A percentile compares a stretch with the other conserved stretches of the same genome.
Evolutionary conservation across 1,140 invertebrate genomes (phyloP).

Genomic region (Drosophila fuyamai): DNA sequence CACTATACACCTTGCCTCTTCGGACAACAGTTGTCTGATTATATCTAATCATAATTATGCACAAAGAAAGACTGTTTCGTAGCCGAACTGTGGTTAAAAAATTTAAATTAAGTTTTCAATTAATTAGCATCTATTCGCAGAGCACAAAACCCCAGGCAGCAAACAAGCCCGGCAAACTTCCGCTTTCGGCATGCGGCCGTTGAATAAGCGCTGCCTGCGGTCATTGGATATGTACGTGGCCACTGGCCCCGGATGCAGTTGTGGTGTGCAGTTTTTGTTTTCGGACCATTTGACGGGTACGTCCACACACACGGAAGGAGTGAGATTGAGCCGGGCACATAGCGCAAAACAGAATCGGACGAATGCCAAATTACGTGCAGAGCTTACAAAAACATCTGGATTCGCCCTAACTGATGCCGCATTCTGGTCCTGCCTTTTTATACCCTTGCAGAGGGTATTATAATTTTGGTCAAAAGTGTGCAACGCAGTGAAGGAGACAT

Average conservation of each 20-base stretch:
- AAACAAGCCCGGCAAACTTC: conserved; percentile 71
- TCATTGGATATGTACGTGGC: conserved; percentile 11
- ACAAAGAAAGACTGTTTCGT: conserved; percentile 6
- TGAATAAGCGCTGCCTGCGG: conserved; percentile 61
- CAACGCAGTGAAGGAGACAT: no score
- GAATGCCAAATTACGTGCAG: conserved; percentile 74
- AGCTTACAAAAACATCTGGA: conserved; percentile 75
- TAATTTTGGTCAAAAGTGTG: no score
- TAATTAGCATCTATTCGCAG: conserved; percentile 68
- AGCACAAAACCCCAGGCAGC: conserved; percentile 15
- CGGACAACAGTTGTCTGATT: neutral
- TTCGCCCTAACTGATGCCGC: conserved; percentile 40
- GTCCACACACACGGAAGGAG: conserved; percentile 27
- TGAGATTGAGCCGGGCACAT: conserved; percentile 27
- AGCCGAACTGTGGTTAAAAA: conserved; percentile 20
- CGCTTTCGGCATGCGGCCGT: conserved; percentile 50
- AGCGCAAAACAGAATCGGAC: conserved; percentile 62
- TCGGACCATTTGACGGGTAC: conserved; percentile 67
- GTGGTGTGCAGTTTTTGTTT: conserved; percentile 70
- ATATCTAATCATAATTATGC: neutral
- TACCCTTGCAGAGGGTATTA: no score
- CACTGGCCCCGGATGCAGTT: conserved; percentile 42
- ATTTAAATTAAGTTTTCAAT: conserved; percentile 57
- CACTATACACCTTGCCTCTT: no score
- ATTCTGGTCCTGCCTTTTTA: conserved; percentile 28